Evolutionary conservation across 2,797 vertebrate genomes (phyloP), one percentile per base, ranked within the genome.

Genomic region (Gobio occitaniae): DNA sequence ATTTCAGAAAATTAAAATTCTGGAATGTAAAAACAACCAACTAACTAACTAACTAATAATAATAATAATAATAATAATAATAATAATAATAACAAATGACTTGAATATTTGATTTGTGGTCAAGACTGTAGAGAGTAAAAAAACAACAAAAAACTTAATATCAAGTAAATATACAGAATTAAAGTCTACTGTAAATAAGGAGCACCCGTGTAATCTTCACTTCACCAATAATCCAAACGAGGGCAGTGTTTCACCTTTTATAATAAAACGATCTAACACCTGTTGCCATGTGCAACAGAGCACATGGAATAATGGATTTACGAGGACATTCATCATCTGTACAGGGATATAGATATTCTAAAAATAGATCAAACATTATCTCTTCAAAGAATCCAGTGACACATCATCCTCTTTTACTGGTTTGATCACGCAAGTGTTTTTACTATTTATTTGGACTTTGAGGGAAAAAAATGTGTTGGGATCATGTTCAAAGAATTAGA

Each of bases 301-400:
- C 29, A 61, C 16, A 36, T 19, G 12, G 52, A 48, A 79, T 70
- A 69, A 78, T 59, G 63, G 76, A 59, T 61, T 78, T 6, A 63
- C 12, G 9, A 16, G 25, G 12, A 9, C 19, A 3, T 66, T 25
- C 29, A 8, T 25, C 29, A 8, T 76, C 16, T 50, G 74, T 36
- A 76, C 50, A 52, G 66, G 32, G 63, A 69, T 48, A 19, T 21
- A 72, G 69, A 72, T 52, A 72, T 72, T 50, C 32, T 15, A 32
- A 78, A 36, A 80, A 85, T 68, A 85, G 77, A 85, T 85, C 84
- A 79, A 84, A 80, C 54, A 72, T 56, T 9, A 44, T 74, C 11
- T 72, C 76, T 72, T 84, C 77, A 85, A 85, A 85, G 83, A 8
- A 48, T 3, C 13, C 44, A 25, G 13, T 13, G 36, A 47, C 48